phyloP scores from a whole-genome alignment of 2,113 vertebrate species.

The Tautogolabrus adspersus region DNA sequence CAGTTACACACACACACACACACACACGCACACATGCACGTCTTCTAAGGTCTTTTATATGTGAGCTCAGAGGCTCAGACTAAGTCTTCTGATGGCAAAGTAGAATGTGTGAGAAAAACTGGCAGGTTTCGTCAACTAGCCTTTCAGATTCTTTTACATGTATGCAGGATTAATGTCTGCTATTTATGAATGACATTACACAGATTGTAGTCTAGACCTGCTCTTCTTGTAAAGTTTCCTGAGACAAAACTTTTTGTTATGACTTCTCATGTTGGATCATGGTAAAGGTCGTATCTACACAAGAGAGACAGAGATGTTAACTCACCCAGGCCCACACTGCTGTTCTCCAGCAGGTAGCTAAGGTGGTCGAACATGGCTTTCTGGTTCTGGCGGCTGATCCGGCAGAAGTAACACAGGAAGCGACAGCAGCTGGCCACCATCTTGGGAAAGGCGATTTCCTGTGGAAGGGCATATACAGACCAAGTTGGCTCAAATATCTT shows the following conservation, averaged over 20 bases:
- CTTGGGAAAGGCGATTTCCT: constrained; percentile 96
- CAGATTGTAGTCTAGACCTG: no score
- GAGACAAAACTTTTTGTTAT: no score
- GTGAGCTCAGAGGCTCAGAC: constrained; percentile 28
- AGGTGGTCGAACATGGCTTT: constrained; percentile 99
- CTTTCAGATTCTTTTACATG: not conserved
- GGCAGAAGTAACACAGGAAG: constrained; percentile 98
- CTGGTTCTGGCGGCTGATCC: constrained; percentile 98
- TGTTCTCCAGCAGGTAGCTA: constrained; percentile 97
- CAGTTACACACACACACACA: constrained; percentile 8
- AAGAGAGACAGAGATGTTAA: constrained; percentile 7
- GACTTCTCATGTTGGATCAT: not conserved
- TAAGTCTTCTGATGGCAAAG: constrained; percentile 2
- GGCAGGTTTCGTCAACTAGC: not conserved
- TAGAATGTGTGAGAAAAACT: not conserved
- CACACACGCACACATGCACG: not conserved
- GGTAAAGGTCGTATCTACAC: not conserved
- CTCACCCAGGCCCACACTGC: constrained; percentile 95
- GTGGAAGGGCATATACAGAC: constrained; percentile 46
- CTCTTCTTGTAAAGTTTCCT: no score
- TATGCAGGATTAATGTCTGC: not conserved
- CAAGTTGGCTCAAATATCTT: not conserved
- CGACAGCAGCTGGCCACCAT: constrained; percentile 99
- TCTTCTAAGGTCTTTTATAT: constrained; percentile 31
- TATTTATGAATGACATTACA: no score